Evolutionary conservation across 2,113 vertebrate genomes (phyloP).

Genomic region (Ailurus styani): DNA sequence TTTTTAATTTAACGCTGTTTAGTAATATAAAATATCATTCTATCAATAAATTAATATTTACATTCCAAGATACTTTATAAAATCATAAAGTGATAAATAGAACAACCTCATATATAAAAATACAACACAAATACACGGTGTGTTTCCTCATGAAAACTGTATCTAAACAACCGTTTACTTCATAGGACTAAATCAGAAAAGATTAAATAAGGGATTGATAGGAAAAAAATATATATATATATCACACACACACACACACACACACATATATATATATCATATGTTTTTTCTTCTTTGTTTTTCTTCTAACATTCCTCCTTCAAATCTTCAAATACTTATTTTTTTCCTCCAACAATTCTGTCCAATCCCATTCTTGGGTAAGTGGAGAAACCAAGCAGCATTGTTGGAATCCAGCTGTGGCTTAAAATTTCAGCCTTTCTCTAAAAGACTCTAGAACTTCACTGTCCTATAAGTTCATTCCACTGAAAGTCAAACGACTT

Average conservation of each 20-base stretch:
- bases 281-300: neutral
- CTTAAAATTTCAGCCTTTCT: neutral
- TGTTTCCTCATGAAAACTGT: neutral
- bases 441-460: neutral
- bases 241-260: no score
- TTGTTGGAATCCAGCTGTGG: neutral
- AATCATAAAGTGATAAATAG: neutral
- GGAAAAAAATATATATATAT: neutral
- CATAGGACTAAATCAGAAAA: neutral
- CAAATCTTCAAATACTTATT: neutral
- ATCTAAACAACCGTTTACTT: neutral
- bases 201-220: neutral
- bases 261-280: neutral
- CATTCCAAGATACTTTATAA: neutral
- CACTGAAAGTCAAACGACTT: neutral
- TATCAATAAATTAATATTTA: constrained; percentile 50
- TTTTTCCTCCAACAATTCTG: neutral
- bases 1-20: neutral
- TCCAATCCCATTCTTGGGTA: neutral
- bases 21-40: neutral
- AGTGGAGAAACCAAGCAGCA: neutral
- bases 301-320: neutral
- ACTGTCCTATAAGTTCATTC: neutral
- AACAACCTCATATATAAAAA: neutral
- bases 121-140: neutral